Base-by-base conservation (phyloP, 1,140 invertebrate genomes). In the Pectinophora gossypiella region DNA sequence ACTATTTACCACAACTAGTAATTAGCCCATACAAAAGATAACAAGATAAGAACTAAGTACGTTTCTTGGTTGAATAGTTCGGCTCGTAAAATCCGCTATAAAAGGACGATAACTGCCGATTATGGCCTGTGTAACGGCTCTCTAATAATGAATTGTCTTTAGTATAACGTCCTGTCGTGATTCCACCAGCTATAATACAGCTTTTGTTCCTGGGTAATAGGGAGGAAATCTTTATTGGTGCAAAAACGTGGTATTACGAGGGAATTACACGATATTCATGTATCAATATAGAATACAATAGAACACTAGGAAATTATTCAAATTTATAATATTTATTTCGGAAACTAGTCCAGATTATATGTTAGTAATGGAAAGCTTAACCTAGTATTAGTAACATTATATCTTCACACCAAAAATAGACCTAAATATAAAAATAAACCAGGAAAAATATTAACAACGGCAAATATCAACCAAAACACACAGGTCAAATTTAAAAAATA, bases 61-160 rank as follows among this genome's bases (percentile, higher is more conserved):
- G 68, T 76, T 75, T 71, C 76, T 77, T 70, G 76, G 73, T 48
- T 80, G 76, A 79, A 83, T 84, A 86, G 83, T 86, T 85, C 59
- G 43, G 61, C 57, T 80, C 78, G 78, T 86, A 86, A 86, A 83
- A 80, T 68, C 61, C 35, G 73, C 83, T 78, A 84, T 84, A 86
- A 86, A 86, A 83, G 83, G 77, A 80, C 80, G 79, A 82, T 86
- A 83, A 80, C 74, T 62, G 73, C 59, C 77, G 76, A 84, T 86
- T 86, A 86, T 76, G 67, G 72, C 68, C 64, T 57, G 45, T 63
- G 55, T 70, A 85, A 86, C 70, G 62, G 77, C 64, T 65, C 75
- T 76, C 77, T 83, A 85, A 86, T 86, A 86, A 86, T 85, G 83
- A 85, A 86, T 86, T 76, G 79, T 84, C 79, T 84, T 84, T 79